phyloP scores from a whole-genome alignment of 2,113 vertebrate genomes.

The Sapayoa aenigma region DNA sequence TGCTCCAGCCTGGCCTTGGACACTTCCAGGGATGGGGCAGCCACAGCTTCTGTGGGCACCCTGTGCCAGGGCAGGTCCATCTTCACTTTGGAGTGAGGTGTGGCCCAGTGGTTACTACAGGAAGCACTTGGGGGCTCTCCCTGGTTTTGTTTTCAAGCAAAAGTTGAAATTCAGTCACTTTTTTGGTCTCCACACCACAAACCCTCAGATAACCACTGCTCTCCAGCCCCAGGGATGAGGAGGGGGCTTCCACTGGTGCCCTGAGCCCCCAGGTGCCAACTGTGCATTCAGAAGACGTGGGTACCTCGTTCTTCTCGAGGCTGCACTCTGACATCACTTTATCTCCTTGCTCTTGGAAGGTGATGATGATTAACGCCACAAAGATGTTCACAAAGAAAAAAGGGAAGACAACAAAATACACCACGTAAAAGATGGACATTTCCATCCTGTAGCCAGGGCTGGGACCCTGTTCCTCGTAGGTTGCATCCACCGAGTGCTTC shows the following conservation, averaged over 20 bases:
- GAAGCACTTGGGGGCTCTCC: background rate
- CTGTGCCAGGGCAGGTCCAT: background rate
- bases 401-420: constrained; percentile 97
- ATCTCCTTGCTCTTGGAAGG: constrained; percentile 98
- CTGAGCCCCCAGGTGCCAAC: background rate
- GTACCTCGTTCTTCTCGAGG: constrained; percentile 95
- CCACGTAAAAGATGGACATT: constrained; percentile 97
- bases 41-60: background rate
- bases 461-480: constrained; percentile 92
- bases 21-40: background rate
- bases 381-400: constrained; percentile 99
- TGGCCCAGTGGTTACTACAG: background rate
- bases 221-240: rapidly evolving
- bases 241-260: background rate
- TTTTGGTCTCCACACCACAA: background rate
- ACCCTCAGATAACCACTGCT: background rate
- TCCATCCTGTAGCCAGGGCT: constrained; percentile 95
- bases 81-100: background rate
- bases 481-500: constrained; percentile 96
- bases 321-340: constrained; percentile 96
- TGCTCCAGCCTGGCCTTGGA: background rate
- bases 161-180: background rate
- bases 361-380: constrained; percentile 97
- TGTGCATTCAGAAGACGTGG: background rate
- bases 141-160: background rate